A percentile compares a stretch with the other conserved stretches of the same genome.
Conservation (phyloP, 2,888 invertebrate genomes). For the Phalangium opilio region DNA sequence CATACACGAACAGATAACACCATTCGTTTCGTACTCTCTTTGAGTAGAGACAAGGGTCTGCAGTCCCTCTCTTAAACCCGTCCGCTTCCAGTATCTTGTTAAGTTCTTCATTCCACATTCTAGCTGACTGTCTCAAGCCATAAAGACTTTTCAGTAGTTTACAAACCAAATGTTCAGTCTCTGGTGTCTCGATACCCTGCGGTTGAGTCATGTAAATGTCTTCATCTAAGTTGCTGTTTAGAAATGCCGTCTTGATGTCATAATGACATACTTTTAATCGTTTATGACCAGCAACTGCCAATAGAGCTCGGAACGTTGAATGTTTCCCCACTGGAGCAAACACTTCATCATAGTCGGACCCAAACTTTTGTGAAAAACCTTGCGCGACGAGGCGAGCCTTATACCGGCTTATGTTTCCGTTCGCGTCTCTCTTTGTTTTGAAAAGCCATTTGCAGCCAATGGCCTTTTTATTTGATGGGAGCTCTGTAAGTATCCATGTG, state of each 20-base stretch:
- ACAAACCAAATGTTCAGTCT: background rate
- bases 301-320: background rate
- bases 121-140: background rate
- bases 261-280: slow-evolving; percentile 1
- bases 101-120: background rate
- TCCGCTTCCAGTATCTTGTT: background rate
- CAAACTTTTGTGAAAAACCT: slow-evolving; percentile 2
- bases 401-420: background rate
- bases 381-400: slow-evolving; percentile 3
- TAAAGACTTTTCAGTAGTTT: background rate
- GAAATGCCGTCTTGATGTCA: slow-evolving; percentile 6
- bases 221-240: slow-evolving; percentile 2
- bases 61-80: too few relatives aligned
- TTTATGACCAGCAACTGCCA: background rate
- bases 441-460: too few relatives aligned
- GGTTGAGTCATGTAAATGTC: slow-evolving; percentile 5
- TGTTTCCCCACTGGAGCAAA: slow-evolving; percentile 2
- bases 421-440: background rate
- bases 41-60: slow-evolving; percentile 2
- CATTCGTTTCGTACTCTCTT: background rate
- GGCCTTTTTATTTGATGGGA: background rate
- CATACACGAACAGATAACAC: slow-evolving; percentile 13
- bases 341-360: background rate
- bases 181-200: background rate
- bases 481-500: background rate